Evolutionary conservation across 1,140 invertebrate genomes (phyloP).

Genomic region (Pentalonia nigronervosa): DNA sequence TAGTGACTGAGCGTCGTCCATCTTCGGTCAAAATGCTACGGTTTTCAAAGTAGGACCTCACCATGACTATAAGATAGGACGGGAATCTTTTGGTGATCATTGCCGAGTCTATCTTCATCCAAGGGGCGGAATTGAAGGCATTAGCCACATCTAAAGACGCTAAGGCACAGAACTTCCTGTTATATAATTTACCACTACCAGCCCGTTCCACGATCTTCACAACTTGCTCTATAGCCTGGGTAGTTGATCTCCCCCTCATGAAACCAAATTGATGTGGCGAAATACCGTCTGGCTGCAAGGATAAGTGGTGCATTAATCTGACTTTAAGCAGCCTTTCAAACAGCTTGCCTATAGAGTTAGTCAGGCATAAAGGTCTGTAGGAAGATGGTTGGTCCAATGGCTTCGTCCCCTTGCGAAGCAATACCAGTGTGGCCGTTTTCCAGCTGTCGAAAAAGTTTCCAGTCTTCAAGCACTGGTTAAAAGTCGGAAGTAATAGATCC

Average conservation of each 20-base stretch:
- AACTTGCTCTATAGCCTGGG: neutral
- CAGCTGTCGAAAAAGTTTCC: neutral
- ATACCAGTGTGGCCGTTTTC: neutral
- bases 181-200: neutral
- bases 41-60: neutral
- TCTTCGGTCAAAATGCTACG: neutral
- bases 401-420: neutral
- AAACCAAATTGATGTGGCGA: constrained; percentile 14
- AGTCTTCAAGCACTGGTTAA: neutral
- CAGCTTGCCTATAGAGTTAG: constrained; percentile 12
- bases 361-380: constrained; percentile 41
- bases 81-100: neutral
- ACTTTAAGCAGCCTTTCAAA: neutral
- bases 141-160: too few relatives aligned
- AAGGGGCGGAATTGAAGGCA: too few relatives aligned
- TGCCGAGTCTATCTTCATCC: too few relatives aligned
- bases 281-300: neutral
- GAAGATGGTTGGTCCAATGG: constrained; percentile 4
- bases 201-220: neutral
- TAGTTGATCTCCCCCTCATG: neutral
- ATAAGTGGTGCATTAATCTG: neutral
- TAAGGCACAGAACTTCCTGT: neutral
- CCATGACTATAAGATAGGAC: neutral
- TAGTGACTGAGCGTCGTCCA: neutral
- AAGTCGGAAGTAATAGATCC: neutral